Percentiles rank a stretch among this genome's conserved stretches.
phyloP scores from a whole-genome alignment of 1,140 invertebrate species.

The Habropoda laboriosa region DNA sequence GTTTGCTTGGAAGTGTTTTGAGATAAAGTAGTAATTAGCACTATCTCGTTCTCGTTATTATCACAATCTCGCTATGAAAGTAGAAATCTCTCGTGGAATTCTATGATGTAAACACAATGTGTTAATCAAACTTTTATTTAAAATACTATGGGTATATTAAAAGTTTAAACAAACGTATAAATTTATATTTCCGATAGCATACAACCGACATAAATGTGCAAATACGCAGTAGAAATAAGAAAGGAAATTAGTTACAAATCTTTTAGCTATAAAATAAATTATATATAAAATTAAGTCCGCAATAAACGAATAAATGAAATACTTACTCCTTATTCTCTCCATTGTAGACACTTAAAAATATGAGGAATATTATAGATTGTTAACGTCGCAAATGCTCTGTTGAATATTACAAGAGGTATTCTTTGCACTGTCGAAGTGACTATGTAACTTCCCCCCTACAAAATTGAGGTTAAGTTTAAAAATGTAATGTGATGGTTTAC shows the following conservation, averaged over 20 bases:
- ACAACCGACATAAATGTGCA: no score
- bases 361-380: not conserved
- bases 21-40: not conserved
- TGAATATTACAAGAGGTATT: not conserved
- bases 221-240: no score
- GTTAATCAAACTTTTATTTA: not conserved
- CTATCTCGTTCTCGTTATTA: not conserved
- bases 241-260: not conserved
- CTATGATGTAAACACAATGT: constrained; percentile 4
- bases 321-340: constrained; percentile 37
- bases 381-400: not conserved
- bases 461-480: constrained; percentile 54
- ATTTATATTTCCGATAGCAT: not conserved
- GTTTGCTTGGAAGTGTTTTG: not conserved
- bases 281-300: not conserved
- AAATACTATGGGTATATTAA: not conserved
- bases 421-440: not conserved
- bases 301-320: constrained; percentile 3
- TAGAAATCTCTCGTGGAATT: constrained; percentile 25
- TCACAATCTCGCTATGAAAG: not conserved
- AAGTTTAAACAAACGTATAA: not conserved
- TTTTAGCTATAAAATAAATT: not conserved
- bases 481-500: not conserved
- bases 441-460: constrained; percentile 8
- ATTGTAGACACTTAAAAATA: not conserved